Conservation (phyloP, 1,140 invertebrate genomes). For the Gryllus bimaculatus region DNA sequence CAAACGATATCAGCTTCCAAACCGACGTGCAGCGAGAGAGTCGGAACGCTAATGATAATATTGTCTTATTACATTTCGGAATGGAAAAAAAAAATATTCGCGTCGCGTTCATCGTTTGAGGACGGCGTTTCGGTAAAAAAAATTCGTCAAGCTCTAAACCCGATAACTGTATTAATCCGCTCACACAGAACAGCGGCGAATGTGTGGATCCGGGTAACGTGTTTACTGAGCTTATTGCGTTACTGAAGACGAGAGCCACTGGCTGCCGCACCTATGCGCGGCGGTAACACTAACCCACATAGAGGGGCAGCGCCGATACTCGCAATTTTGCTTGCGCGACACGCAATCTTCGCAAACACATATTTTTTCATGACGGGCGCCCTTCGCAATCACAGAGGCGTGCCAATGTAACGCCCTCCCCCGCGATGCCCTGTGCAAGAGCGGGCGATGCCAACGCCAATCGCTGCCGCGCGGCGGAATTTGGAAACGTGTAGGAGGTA, state of each 20-base stretch:
- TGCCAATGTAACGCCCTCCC: not conserved
- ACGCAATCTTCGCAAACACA: not conserved
- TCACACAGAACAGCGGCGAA: not conserved
- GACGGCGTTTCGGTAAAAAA: not conserved
- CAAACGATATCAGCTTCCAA: not conserved
- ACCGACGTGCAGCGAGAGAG: not conserved
- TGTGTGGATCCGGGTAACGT: not conserved
- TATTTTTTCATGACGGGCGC: not conserved
- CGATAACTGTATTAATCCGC: not conserved
- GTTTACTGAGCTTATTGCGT: not conserved
- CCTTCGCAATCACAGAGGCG: not conserved
- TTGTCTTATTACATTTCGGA: conserved; percentile 5
- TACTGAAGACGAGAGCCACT: not conserved
- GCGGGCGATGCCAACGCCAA: not conserved
- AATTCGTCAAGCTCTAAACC: not conserved
- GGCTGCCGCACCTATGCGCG: not conserved
- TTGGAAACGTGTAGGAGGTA: not conserved
- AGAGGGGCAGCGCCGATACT: not conserved
- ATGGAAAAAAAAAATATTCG: not conserved
- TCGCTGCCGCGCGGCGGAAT: not conserved
- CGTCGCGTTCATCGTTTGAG: not conserved
- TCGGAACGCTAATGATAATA: not conserved
- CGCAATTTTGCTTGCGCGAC: not conserved
- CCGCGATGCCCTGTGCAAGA: no score
- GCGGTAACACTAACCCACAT: not conserved